These are phyloP conservation scores for Lasioglossum albipes DNA, from an alignment of 1,140 invertebrate genomes.

Conservation along the genomic window DNA sequence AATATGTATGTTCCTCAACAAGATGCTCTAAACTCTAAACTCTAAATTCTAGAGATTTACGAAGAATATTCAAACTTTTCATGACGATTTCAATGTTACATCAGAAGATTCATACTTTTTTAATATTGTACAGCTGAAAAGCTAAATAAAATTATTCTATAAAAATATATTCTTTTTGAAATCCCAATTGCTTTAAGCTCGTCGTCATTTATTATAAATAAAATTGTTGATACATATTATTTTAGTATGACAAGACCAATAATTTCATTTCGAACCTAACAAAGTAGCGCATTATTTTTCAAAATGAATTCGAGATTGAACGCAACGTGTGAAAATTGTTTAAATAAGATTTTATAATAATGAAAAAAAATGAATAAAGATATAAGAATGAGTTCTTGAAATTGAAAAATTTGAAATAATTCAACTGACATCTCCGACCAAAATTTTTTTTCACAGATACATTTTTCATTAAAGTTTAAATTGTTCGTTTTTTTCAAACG, in stretches of 20 bases:
- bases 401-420: slow-evolving; percentile 60
- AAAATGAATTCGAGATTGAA: slow-evolving; percentile 45
- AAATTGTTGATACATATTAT: not conserved
- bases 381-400: slow-evolving; percentile 60
- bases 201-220: not conserved
- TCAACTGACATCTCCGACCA: slow-evolving; percentile 62
- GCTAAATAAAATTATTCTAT: not conserved
- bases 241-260: not conserved
- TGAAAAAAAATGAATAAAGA: slow-evolving; percentile 59
- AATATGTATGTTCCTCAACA: slow-evolving; percentile 32
- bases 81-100: not conserved
- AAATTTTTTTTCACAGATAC: slow-evolving; percentile 12
- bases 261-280: not conserved
- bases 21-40: slow-evolving; percentile 7
- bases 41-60: slow-evolving; percentile 34
- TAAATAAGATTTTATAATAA: slow-evolving; percentile 34
- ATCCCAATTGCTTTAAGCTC: slow-evolving; percentile 18
- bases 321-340: slow-evolving; percentile 40
- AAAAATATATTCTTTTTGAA: not conserved
- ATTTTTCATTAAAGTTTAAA: not conserved
- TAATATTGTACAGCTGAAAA: too few species aligned
- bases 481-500: not conserved
- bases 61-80: not conserved
- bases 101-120: too few species aligned
- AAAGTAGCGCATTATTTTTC: slow-evolving; percentile 25